phyloP scores from a whole-genome alignment of 2,797 vertebrate species.

The Pseudomugil gertrudae region DNA sequence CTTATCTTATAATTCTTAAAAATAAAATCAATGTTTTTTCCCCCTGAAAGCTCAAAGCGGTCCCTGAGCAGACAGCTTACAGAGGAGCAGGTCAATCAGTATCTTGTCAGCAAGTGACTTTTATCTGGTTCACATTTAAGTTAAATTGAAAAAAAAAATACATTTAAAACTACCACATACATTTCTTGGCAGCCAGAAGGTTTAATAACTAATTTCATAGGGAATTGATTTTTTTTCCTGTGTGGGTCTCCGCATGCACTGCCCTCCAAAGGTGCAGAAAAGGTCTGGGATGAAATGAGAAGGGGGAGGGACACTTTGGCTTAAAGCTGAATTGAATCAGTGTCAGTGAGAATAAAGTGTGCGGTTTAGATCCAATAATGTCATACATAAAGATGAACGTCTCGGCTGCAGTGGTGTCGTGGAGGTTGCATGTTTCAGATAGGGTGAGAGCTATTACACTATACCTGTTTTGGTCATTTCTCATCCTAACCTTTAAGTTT shows the following conservation, averaged over 20 bases:
- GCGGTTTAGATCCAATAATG: conserved; percentile 71
- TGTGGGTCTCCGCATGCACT: conserved; percentile 25
- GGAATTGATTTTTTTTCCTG: conserved; percentile 69
- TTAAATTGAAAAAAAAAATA: conserved; percentile 75
- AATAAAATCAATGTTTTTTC: conserved; percentile 44
- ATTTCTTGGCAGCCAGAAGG: conserved; percentile 56
- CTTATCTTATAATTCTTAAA: conserved; percentile 32
- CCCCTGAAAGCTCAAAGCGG: conserved; percentile 31
- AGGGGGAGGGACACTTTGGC: conserved; percentile 56
- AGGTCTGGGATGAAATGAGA: conserved; percentile 51
- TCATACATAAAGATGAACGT: conserved; percentile 75
- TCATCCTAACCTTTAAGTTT: conserved; percentile 79
- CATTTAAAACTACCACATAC: conserved; percentile 68
- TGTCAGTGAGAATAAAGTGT: conserved; percentile 73
- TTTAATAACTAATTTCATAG: conserved; percentile 80
- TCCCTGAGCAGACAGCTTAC: conserved; percentile 32
- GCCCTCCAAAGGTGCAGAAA: conserved; percentile 62
- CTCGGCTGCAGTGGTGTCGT: conserved; percentile 48
- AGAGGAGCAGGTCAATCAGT: conserved; percentile 61
- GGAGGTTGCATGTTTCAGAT: conserved; percentile 59
- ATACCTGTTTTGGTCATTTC: conserved; percentile 72
- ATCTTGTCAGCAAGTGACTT: conserved; percentile 70
- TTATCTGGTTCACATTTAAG: conserved; percentile 79
- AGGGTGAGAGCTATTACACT: conserved; percentile 67
- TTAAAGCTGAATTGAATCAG: conserved; percentile 80